Evolutionary conservation across 2,888 invertebrate species (phyloP), one percentile per base, ranked within the genome.

Genomic region (Fragum fragum): DNA sequence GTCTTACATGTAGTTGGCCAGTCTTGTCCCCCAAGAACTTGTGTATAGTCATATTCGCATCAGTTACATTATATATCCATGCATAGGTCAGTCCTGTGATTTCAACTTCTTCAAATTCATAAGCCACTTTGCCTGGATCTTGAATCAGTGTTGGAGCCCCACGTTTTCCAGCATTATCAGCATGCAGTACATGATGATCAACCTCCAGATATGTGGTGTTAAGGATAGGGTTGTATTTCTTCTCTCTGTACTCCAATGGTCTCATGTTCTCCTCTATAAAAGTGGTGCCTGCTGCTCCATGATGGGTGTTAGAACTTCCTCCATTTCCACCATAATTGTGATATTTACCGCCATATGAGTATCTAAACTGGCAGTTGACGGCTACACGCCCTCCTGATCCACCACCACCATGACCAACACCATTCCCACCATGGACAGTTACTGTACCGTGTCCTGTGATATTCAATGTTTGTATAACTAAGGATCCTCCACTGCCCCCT

Each of bases 221-320:
- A 57, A 85, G 79, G 16, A 85, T 81, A 69, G 87, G 83, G 75
- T 91, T 89, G 79, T 90, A 92, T 42, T 92, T 92, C 82, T 88
- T 90, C 11, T 76, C 26, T 16, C 92, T 71, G 77, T 92, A 92
- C 52, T 90, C 89, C 47, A 92, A 61, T 55, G 87, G 87, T 59
- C 92, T 77, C 9, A 87, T 71, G 42, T 90, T 92, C 53, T 92
- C 91, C 70, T 90, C 89, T 18, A 82, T 80, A 77, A 89, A 91
- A 6, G 90, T 90, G 0, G 92, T 92, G 3, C 92, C 92, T n/a
- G 91, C 88, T 16, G 91, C 92, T 26, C 91, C 92, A 53, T 82
- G 73, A 16, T 76, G 61, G 1, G n/a, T 66, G 39, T 86, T 61
- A 21, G 36, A 5, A 7, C 73, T 70, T 9, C 78, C 83, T 36